These are phyloP conservation scores for Probaryconus sp. DNA, from an alignment of 1,140 invertebrate genomes.

Conservation along the genomic window DNA sequence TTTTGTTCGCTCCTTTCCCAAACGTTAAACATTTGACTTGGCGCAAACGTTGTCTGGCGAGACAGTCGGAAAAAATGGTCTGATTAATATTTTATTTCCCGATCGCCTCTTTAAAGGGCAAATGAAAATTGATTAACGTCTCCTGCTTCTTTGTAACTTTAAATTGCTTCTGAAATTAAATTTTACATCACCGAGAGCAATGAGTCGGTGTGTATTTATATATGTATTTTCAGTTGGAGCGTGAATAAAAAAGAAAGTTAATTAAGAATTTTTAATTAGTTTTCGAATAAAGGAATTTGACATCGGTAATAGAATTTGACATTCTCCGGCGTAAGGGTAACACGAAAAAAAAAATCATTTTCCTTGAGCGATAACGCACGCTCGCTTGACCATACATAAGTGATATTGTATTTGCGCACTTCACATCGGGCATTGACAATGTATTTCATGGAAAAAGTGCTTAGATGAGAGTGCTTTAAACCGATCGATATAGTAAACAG, in stretches of 20 bases:
- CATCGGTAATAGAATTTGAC: constrained; percentile 30
- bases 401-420: constrained; percentile 41
- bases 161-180: constrained; percentile 43
- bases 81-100: too few species aligned
- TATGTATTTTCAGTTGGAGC: constrained; percentile 4
- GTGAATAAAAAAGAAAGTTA: constrained; percentile 17
- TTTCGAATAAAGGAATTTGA: constrained; percentile 20
- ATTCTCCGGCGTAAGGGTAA: neutral
- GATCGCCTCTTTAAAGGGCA: constrained; percentile 20
- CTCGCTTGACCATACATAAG: neutral
- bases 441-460: constrained; percentile 42
- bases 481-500: constrained; percentile 54
- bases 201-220: neutral
- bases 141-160: constrained; percentile 30
- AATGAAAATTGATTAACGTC: constrained; percentile 28
- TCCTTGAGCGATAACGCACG: too few species aligned
- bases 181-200: constrained; percentile 12
- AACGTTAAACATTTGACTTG: constrained; percentile 32
- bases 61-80: too few species aligned
- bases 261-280: constrained; percentile 34
- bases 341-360: constrained; percentile 7
- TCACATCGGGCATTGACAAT: constrained; percentile 18
- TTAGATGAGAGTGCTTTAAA: constrained; percentile 45
- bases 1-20: too few species aligned
- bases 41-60: constrained; percentile 11